Evolutionary conservation across 1,140 invertebrate genomes (phyloP), one percentile per base, ranked within the genome.

Genomic region (silkworm (Bombyx mori)): DNA sequence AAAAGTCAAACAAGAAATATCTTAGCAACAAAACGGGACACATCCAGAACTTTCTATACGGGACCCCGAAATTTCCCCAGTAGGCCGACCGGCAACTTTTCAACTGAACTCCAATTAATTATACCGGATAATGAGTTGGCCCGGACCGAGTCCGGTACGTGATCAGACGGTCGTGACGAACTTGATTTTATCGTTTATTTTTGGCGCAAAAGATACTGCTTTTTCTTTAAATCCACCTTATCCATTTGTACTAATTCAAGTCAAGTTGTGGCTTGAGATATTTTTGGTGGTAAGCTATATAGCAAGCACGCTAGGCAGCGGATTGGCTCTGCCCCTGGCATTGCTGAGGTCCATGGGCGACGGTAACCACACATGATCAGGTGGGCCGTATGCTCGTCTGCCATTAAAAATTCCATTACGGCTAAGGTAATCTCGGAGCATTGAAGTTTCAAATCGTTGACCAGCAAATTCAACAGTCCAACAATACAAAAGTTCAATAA

Each of bases 41-140:
- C 26, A 35, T 35, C 26, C 26, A 35, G 26, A 35, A 5, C 26
- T 35, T 35, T 35, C 26, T 35, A 35, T 35, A 35, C 2, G 26
- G 4, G 26, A 35, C 18, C 52, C 61, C 47, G 57, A 50, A 74
- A 70, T 69, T 72, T 65, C 61, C 66, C 64, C 55, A 67, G 60
- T 65, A 68, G 60, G 50, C 53, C 65, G 63, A 67, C 63, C 42
- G 58, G 35, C 57, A 82, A 82, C 66, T 79, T 82, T 79, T 75
- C 62, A 65, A 62, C 60, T 62, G 68, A 82, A 79, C 66, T 77
- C 72, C 79, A 79, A 82, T 82, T 82, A 79, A 82, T 82, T 82
- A 82, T 79, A 82, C 71, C 72, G 73, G 62, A 71, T 82, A 82
- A 82, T 82, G 79, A 79, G 79, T 48, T 53, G 60, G 56, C 52